Conservation (phyloP, 2,113 vertebrate genomes). For the Hyperopisus bebe region DNA sequence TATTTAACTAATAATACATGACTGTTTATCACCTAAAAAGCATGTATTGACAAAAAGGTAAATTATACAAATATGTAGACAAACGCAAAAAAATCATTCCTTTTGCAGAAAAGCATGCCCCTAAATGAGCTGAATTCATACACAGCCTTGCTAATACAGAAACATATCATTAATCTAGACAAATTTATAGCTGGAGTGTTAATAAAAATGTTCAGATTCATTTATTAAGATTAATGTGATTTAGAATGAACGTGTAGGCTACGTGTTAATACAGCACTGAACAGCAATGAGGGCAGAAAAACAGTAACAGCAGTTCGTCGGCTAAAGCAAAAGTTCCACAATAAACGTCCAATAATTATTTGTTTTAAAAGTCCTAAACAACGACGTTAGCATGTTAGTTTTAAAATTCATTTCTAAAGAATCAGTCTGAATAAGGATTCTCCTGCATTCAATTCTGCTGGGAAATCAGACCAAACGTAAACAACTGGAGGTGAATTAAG, state of each 20-base stretch:
- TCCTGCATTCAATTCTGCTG: neutral
- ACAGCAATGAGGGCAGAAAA: neutral
- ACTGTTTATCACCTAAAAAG: neutral
- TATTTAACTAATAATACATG: neutral
- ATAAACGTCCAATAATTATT: neutral
- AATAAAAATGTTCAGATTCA: neutral
- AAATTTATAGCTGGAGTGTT: neutral
- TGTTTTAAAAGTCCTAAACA: neutral
- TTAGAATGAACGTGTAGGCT: neutral
- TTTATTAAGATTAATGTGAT: neutral
- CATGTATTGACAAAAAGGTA: neutral
- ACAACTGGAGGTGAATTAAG: neutral
- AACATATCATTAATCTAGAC: neutral
- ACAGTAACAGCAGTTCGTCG: neutral
- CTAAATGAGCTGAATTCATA: neutral
- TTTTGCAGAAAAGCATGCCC: neutral
- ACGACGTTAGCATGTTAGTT: neutral
- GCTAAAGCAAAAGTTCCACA: neutral
- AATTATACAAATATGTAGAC: neutral
- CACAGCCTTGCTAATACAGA: neutral
- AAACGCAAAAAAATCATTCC: neutral
- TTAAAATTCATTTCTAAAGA: neutral
- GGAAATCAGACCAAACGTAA: neutral
- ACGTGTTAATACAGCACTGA: neutral
- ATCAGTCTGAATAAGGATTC: neutral